Percentiles rank a stretch among this genome's conserved stretches.
Conservation (phyloP, 2,888 invertebrate genomes). For the Trissolcus japonicus region DNA sequence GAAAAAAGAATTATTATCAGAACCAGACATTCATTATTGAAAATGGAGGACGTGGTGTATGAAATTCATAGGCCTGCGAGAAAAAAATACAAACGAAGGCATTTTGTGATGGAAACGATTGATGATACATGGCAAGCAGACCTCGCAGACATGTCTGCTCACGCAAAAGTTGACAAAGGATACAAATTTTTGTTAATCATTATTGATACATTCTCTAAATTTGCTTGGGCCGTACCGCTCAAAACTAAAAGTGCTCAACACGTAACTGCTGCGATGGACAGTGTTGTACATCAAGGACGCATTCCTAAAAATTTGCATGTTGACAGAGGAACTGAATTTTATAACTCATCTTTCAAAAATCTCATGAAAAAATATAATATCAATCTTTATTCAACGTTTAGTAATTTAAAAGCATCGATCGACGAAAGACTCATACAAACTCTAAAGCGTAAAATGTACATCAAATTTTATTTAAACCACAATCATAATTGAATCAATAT, state of each 20-base stretch:
- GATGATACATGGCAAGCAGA: constrained; percentile 58
- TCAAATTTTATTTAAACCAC: constrained; percentile 52
- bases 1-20: too few relatives aligned
- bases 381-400: constrained; percentile 12
- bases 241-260: constrained; percentile 57
- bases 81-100: background rate
- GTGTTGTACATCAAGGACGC: constrained; percentile 28
- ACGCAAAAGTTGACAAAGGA: constrained; percentile 53
- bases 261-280: constrained; percentile 60
- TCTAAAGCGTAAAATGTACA: constrained; percentile 63
- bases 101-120: constrained; percentile 67
- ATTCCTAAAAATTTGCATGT: constrained; percentile 41
- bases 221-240: constrained; percentile 60
- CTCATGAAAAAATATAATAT: constrained; percentile 12
- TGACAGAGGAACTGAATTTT: constrained; percentile 11
- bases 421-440: constrained; percentile 65
- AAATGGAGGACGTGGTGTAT: too few relatives aligned
- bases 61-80: too few relatives aligned
- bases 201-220: constrained; percentile 70
- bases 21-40: too few relatives aligned
- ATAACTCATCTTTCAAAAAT: constrained; percentile 6
- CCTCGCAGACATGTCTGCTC: constrained; percentile 33
- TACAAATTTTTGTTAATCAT: constrained; percentile 68
- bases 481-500: constrained; percentile 58
- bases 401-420: constrained; percentile 52